Evolutionary conservation across 2,797 vertebrate species (phyloP), one percentile per base, ranked within the genome.

Genomic region (Sebastes hubbsi): DNA sequence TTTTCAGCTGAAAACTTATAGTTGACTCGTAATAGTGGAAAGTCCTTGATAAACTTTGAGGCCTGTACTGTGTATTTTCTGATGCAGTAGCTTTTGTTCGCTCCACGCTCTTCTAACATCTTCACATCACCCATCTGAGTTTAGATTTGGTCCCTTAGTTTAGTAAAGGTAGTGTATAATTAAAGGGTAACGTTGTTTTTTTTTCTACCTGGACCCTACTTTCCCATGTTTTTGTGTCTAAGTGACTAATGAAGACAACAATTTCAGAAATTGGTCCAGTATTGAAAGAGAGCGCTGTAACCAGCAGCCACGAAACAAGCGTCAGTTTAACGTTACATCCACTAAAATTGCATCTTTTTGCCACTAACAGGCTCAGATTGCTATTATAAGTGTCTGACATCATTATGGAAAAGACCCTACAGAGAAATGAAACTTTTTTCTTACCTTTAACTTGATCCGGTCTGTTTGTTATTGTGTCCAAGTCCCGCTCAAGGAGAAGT

Each of bases 21-120:
- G 58, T 14, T 66, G 24, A 74, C 16, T 60, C 11, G 64, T 77
- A 60, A 71, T 71, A 70, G 61, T 29, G 8, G 20, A 67, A 71
- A 27, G 34, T 71, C 22, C 30, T 79, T 71, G 49, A 69, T 52
- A 20, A 14, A 42, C 38, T 61, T 58, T 14, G 2, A 32, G 18
- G n/a, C 27, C 16, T 24, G 8, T 12, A 14, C 4, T 25, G 18
- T 64, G 6, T 62, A 22, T 79, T 62, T 77, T 68, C 6, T 66
- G 34, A 24, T 32, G 1, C 1, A 13, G 20, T 34, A 1, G 2
- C 27, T 54, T 56, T 4, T 49, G 13, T 66, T 22, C 20, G 16
- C 24, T 79, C 10, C 24, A 6, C 6, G 4, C 13, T n/a, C 8
- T 54, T 56, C 14, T 38, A 68, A 20, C 25, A 20, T 25, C 1